A percentile compares a stretch with the other conserved stretches of the same genome.
phyloP scores from a whole-genome alignment of 2,113 vertebrate species.

The Glaucidium brasilianum region DNA sequence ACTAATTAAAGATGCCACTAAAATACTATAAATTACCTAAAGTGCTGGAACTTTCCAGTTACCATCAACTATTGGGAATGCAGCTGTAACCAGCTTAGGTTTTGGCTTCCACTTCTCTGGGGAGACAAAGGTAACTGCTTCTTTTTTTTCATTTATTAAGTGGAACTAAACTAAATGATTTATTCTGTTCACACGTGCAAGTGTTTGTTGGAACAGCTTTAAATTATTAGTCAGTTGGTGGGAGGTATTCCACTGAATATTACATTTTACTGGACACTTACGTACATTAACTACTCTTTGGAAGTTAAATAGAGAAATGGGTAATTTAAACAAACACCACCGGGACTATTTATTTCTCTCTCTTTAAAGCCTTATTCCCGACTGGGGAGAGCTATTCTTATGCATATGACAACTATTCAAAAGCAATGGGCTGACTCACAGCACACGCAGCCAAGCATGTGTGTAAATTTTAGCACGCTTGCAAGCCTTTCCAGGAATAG shows the following conservation, averaged over 20 bases:
- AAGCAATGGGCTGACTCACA: not conserved
- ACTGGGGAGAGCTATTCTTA: slow-evolving; percentile 23
- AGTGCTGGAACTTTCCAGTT: not conserved
- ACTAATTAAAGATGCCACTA: not conserved
- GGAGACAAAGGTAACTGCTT: not conserved
- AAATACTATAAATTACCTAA: not conserved
- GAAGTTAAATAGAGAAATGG: not conserved
- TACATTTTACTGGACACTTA: not conserved
- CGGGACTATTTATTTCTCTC: not conserved
- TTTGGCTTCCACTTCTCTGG: not conserved
- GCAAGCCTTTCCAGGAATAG: not conserved
- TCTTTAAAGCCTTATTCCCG: slow-evolving; percentile 18
- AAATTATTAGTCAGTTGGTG: not conserved
- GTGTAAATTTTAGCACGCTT: not conserved
- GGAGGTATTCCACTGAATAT: not conserved
- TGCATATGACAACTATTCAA: not conserved
- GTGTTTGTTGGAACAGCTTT: not conserved
- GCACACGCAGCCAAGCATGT: not conserved
- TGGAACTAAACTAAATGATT: not conserved
- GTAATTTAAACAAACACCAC: slow-evolving; percentile 9
- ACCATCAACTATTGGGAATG: accelerated
- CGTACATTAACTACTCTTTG: not conserved
- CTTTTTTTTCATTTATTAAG: not conserved
- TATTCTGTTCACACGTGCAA: not conserved
- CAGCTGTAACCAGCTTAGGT: not conserved